Conservation (phyloP, 2,888 invertebrate species). For the Meteorus colon region DNA sequence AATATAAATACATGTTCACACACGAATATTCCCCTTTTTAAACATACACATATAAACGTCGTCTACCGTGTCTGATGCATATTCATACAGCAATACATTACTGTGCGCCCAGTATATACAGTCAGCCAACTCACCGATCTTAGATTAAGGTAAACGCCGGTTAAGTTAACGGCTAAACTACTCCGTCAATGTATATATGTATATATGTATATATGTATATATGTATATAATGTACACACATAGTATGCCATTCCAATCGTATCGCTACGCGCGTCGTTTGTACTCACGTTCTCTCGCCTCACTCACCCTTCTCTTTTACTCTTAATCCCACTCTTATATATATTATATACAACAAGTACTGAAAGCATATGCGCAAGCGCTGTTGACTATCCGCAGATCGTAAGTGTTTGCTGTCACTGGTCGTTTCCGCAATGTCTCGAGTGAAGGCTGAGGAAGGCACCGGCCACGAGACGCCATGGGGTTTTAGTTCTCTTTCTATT, state of each 20-base stretch:
- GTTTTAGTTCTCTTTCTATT: not conserved
- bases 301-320: conserved; percentile 2
- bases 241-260: conserved; percentile 3
- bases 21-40: conserved; percentile 37
- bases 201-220: not conserved
- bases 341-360: conserved; percentile 3
- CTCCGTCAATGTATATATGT: conserved; percentile 2
- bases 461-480: not conserved
- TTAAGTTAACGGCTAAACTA: conserved; percentile 74
- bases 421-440: conserved; percentile 24
- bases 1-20: conserved; percentile 30
- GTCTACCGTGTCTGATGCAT: conserved; percentile 72
- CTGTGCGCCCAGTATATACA: conserved; percentile 43
- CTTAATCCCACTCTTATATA: not conserved
- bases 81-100: conserved; percentile 73
- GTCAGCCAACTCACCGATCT: conserved; percentile 64
- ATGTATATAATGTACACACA: not conserved
- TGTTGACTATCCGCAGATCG: conserved; percentile 10
- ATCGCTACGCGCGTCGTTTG: conserved; percentile 5
- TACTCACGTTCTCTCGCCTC: conserved; percentile 5
- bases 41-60: conserved; percentile 42
- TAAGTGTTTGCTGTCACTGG: conserved; percentile 34
- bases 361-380: not conserved
- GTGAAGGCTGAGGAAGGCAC: conserved; percentile 21
- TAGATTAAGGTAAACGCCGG: conserved; percentile 74